phyloP scores from a whole-genome alignment of 2,888 invertebrate species.

The Plagodis dolabraria region DNA sequence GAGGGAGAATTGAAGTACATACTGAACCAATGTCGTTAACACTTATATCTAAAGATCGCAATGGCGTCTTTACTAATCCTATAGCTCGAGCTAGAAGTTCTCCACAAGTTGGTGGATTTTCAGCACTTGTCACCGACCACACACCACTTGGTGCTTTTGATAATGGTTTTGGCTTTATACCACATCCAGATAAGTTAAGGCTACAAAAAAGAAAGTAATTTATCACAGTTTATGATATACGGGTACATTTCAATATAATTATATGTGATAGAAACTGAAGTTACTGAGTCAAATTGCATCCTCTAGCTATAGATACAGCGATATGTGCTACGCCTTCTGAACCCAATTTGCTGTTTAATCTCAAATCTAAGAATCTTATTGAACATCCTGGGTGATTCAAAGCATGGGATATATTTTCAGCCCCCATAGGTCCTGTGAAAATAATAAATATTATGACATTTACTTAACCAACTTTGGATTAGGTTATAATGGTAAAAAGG shows the following conservation, averaged over 20 bases:
- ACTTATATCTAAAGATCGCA: constrained; percentile 75
- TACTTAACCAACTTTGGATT: no score
- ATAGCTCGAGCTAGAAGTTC: constrained; percentile 78
- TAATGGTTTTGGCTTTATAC: constrained; percentile 70
- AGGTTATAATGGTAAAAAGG: no score
- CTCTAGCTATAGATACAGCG: constrained; percentile 76
- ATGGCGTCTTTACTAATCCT: constrained; percentile 77
- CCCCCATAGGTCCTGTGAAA: constrained; percentile 65
- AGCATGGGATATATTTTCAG: constrained; percentile 71
- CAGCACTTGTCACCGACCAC: constrained; percentile 78
- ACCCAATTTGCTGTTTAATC: constrained; percentile 73
- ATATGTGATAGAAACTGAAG: constrained; percentile 25
- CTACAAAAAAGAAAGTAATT: constrained; percentile 47
- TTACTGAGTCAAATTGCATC: constrained; percentile 77
- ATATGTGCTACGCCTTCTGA: constrained; percentile 76
- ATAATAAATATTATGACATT: not conserved
- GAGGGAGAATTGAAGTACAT: constrained; percentile 35
- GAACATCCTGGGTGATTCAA: constrained; percentile 71
- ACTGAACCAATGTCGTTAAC: constrained; percentile 80
- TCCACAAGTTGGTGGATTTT: constrained; percentile 77
- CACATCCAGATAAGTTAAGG: constrained; percentile 78
- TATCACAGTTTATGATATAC: not conserved
- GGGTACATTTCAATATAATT: not conserved
- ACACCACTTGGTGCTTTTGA: constrained; percentile 74
- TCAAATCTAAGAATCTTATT: constrained; percentile 68